Evolutionary conservation across 2,888 invertebrate species (phyloP), one percentile per base, ranked within the genome.

Genomic region (Koerneria pararmatus): DNA sequence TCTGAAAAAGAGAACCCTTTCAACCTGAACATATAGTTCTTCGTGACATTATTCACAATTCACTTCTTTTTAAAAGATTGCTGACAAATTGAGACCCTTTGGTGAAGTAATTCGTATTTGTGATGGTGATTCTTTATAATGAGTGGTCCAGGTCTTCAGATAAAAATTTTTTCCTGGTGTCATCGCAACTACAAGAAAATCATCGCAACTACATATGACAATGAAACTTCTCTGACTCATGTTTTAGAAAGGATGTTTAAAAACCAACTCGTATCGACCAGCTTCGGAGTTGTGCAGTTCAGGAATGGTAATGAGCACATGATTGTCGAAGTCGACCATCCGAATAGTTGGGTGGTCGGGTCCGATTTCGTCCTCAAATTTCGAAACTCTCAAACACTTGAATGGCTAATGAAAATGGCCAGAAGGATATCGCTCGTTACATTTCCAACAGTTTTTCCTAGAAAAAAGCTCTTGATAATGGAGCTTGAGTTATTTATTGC

Each of bases 301-400:
- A 85, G 91, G 92, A 81, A 99, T 91, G 80, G 92, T 93, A 75
- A 98, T 90, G 53, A 95, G 91, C 62, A 95, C 89, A 82, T 95
- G 98, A 78, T 97, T 97, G 85, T 98, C 98, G 84, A 97, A 97
- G 27, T 93, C 89, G 0, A 92, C 81, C 59, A 74, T 72, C 54
- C 79, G 68, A 60, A 83, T 79, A 56, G 76, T 76, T 11, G 79
- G 74, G 69, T 77, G 73, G 58, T 80, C 82, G 2, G 88, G 86
- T 35, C 61, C 49, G 37, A 90, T 89, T 76, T 90, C 91, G 0
- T 88, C 49, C 57, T 56, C 51, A 11, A 56, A 62, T 29, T 24
- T 11, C 22, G 22, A 54, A 11, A 15, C 29, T 32, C 19, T 15
- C 3, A 29, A 8, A 31, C 6, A 51, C 51, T 32, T 31, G 5